Conservation (phyloP, 92 coral and sea anemone species). For the Phymanthus crucifer region DNA sequence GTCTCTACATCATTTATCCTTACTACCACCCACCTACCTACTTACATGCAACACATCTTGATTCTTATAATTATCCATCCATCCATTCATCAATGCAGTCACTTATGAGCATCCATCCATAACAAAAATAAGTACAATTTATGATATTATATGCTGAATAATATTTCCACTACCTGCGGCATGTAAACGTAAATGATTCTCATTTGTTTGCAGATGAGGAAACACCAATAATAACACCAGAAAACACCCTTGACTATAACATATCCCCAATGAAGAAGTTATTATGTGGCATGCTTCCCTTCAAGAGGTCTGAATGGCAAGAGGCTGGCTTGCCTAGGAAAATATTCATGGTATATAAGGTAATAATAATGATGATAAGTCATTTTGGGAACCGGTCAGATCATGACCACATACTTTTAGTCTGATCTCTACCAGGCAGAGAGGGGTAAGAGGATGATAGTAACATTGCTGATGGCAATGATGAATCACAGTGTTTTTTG, state of each 20-base stretch:
- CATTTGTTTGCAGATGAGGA: conserved; percentile 32
- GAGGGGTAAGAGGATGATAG: too few species aligned
- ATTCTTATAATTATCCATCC: not conserved
- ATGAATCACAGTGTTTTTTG: not conserved
- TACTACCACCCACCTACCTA: too few species aligned
- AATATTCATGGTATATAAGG: conserved; percentile 70
- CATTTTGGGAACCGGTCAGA: too few species aligned
- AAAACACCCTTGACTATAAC: not conserved
- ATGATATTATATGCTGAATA: too few species aligned
- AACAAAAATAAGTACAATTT: too few species aligned
- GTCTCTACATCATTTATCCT: too few species aligned
- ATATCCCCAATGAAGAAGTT: conserved; percentile 40
- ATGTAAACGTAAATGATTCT: not conserved
- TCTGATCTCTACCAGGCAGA: too few species aligned
- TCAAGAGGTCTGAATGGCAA: conserved; percentile 55
- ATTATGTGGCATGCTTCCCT: conserved; percentile 59
- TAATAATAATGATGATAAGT: conserved; percentile 13
- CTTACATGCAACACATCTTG: too few species aligned
- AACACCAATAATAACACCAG: conserved; percentile 38
- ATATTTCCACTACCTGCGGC: too few species aligned
- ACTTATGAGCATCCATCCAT: not conserved
- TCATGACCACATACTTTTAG: too few species aligned
- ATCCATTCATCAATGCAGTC: not conserved
- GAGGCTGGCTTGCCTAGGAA: conserved; percentile 49
- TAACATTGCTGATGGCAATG: not conserved